Evolutionary conservation across 2,797 vertebrate species (phyloP).

Genomic region (Melanotaenia boesemani): DNA sequence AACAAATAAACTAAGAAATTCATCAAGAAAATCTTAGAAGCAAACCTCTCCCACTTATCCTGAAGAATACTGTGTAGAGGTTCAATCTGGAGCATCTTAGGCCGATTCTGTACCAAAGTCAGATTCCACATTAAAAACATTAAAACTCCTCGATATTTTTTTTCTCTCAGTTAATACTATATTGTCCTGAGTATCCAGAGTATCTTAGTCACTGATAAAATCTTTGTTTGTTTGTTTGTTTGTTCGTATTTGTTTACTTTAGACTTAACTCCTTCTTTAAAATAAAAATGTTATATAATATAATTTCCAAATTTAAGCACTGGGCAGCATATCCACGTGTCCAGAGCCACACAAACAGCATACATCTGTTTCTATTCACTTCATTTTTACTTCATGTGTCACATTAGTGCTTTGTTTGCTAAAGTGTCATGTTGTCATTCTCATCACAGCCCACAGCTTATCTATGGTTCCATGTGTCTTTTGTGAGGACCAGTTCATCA

Average conservation of each 20-base stretch:
- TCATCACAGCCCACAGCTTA: no score
- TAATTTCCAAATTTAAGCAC: neutral
- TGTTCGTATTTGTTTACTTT: no score
- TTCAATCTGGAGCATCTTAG: slow-evolving; percentile 92
- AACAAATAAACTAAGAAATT: slow-evolving; percentile 87
- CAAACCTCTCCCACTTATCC: slow-evolving; percentile 92
- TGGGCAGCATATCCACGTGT: neutral
- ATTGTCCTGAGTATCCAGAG: no score
- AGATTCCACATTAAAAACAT: neutral
- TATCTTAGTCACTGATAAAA: no score
- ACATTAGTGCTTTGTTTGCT: no score
- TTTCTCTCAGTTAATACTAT: neutral
- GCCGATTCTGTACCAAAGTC: slow-evolving; percentile 85
- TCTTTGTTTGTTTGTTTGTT: no score
- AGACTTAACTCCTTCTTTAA: no score
- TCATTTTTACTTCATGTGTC: neutral
- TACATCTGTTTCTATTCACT: neutral
- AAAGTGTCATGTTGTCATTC: no score
- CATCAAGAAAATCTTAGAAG: slow-evolving; percentile 88
- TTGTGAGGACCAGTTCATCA: no score
- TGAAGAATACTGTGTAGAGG: slow-evolving; percentile 88
- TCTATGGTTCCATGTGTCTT: no score
- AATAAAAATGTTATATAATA: no score
- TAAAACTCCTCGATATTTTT: neutral
- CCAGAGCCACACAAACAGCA: neutral